Conservation (phyloP, 2,113 vertebrate genomes). For the Lophura nycthemera region DNA sequence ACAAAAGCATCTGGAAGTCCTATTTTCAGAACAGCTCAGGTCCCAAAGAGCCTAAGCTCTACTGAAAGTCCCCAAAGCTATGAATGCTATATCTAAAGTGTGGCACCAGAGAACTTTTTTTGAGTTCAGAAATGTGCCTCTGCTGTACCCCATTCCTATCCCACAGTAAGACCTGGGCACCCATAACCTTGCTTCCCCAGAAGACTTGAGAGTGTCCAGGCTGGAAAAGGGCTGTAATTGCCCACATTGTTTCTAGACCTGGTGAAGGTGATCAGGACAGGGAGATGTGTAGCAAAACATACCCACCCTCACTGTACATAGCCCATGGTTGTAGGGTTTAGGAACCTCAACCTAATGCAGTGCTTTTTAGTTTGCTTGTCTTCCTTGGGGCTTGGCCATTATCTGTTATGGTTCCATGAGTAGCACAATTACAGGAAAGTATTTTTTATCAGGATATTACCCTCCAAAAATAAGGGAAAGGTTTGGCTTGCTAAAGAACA, state of each 20-base stretch:
- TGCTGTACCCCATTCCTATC: background rate
- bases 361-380: background rate
- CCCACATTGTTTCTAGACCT: background rate
- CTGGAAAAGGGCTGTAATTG: background rate
- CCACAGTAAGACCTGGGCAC: background rate
- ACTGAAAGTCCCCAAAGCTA: background rate
- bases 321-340: background rate
- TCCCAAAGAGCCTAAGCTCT: background rate
- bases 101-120: background rate
- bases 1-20: background rate
- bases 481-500: background rate
- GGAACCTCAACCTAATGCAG: background rate
- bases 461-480: background rate
- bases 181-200: background rate
- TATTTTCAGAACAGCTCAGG: conserved; percentile 4
- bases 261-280: background rate
- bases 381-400: background rate
- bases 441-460: background rate
- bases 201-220: fast-evolving
- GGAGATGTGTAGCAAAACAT: background rate
- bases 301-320: background rate
- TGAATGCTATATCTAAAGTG: fast-evolving
- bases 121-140: background rate
- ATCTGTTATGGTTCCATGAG: background rate
- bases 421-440: background rate